A percentile compares a stretch with the other conserved stretches of the same genome.
phyloP scores from a whole-genome alignment of 2,113 vertebrate species.

The Poicephalus meyeri region DNA sequence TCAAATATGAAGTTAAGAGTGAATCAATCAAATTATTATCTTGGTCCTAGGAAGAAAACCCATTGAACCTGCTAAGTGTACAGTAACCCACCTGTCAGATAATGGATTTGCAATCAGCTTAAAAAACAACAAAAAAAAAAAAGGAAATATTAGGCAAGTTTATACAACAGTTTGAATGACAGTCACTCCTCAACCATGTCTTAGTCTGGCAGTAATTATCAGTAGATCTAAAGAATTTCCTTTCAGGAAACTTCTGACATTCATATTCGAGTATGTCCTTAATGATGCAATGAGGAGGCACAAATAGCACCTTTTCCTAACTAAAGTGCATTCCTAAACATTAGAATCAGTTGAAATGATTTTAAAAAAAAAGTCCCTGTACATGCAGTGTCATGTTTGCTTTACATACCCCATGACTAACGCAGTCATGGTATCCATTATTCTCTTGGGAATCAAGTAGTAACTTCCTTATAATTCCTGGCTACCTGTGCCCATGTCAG shows the following conservation, averaged over 20 bases:
- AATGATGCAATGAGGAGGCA: neutral
- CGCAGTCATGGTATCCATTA: neutral
- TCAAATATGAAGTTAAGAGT: neutral
- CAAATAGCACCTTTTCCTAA: neutral
- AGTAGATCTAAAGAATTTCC: neutral
- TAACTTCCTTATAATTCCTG: neutral
- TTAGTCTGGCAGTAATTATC: neutral
- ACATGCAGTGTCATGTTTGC: neutral
- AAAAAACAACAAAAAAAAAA: neutral
- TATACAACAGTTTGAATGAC: neutral
- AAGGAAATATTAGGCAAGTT: neutral
- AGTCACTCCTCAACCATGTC: neutral
- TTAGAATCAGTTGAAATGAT: neutral
- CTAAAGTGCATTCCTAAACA: neutral
- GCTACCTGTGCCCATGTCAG: neutral
- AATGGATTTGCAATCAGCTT: neutral
- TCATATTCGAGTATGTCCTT: neutral
- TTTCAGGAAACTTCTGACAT: neutral
- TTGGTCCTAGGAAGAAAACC: neutral
- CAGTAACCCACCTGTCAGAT: neutral
- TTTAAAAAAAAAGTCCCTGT: neutral
- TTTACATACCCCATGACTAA: neutral
- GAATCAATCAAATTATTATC: neutral
- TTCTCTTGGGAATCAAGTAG: neutral
- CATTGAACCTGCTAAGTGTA: neutral